Evolutionary conservation across 2,888 invertebrate genomes (phyloP), one percentile per base, ranked within the genome.

Genomic region (Philaethria dido): DNA sequence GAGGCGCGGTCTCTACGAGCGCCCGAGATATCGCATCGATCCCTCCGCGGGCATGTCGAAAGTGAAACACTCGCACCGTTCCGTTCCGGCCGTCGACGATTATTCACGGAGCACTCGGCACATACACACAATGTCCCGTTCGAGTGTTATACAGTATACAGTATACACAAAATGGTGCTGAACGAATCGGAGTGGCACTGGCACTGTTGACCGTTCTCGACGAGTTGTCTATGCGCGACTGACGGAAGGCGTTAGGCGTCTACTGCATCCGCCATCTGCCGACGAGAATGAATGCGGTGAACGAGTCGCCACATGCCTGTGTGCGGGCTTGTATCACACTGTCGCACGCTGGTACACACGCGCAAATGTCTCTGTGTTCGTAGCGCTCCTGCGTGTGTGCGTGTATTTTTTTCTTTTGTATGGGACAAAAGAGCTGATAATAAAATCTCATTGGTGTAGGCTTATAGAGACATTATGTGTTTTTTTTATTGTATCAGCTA

Each of bases 261-360:
- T 85, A 87, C 91, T 89, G 89, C 89, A 90, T 92, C 92, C 91
- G 92, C 92, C 92, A 93, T 93, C 92, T 92, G 91, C 92, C 91
- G 92, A 89, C 90, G 86, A 86, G 89, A 92, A 89, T 89, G 91
- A 92, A 90, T 88, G 88, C 88, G 86, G 87, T 87, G 85, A 88
- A 88, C 87, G 87, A 83, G 84, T 75, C 77, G 76, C 69, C 71
- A 69, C 73, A 77, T 76, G 78, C 70, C 71, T 75, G 86, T 87
- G 86, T 85, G 87, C 78, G 36, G 16, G 83, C 73, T 71, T 78
- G 77, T 84, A 73, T 18, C 45, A 60, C 59, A n/a, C 25, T 18
- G 77, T 84, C 74, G 29, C 45, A 60, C 59, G 13, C 25, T 18
- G 22, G 11, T 1, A 59, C 60, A 60, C 45, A 45, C 5, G 29